Conservation (phyloP, 2,797 vertebrate genomes). For the Cynodonichthys magdalenae region DNA sequence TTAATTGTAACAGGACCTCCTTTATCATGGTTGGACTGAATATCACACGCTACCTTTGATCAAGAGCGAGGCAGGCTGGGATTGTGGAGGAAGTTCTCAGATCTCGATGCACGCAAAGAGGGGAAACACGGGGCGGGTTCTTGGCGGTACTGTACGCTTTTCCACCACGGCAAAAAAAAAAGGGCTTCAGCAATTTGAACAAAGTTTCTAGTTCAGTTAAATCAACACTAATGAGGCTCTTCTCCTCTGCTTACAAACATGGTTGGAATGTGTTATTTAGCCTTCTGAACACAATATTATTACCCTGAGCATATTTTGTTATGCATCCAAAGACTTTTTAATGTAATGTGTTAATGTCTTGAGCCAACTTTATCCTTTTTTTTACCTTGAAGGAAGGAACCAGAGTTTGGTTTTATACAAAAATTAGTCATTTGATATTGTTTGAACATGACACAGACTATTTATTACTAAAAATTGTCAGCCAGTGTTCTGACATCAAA, state of each 20-base stretch:
- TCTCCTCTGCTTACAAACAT: neutral
- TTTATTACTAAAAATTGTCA: too few relatives aligned
- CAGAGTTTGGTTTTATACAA: too few relatives aligned
- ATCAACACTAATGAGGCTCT: neutral
- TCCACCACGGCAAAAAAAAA: slow-evolving; percentile 23
- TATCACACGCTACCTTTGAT: slow-evolving; percentile 74
- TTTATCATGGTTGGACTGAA: slow-evolving; percentile 72
- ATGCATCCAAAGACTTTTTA: too few relatives aligned
- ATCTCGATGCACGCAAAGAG: slow-evolving; percentile 54
- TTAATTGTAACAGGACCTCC: slow-evolving; percentile 69
- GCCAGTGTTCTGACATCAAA: too few relatives aligned
- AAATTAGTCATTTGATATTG: too few relatives aligned
- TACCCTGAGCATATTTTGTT: too few relatives aligned
- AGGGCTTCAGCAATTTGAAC: slow-evolving; percentile 1
- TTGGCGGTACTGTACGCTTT: slow-evolving; percentile 25
- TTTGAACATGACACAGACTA: too few relatives aligned
- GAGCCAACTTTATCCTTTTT: neutral
- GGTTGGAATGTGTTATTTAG: neutral
- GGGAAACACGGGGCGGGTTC: slow-evolving; percentile 48
- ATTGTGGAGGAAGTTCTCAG: slow-evolving; percentile 54
- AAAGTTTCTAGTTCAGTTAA: slow-evolving; percentile 3
- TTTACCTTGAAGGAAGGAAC: too few relatives aligned
- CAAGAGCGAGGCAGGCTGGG: slow-evolving; percentile 59
- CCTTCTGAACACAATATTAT: neutral
- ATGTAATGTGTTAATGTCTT: neutral